phyloP scores from a whole-genome alignment of 2,888 invertebrate genomes.

The Erpobdella octoculata region DNA sequence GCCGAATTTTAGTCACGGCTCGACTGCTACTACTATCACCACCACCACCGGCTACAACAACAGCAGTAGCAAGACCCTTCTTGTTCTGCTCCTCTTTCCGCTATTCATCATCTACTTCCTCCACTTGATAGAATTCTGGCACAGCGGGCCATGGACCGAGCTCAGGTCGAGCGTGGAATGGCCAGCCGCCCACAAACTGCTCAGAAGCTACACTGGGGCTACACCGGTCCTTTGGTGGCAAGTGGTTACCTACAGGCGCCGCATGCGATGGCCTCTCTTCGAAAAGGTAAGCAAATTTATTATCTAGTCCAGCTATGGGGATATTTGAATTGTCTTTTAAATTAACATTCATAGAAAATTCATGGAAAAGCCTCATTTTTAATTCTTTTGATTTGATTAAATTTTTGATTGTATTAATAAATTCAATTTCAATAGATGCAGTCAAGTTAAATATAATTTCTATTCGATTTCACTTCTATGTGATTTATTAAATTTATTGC shows the following conservation, averaged over 20 bases:
- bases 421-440: too few relatives aligned
- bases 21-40: too few relatives aligned
- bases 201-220: neutral
- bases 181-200: neutral
- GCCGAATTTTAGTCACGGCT: neutral
- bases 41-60: too few relatives aligned
- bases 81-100: neutral
- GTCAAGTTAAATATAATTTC: too few relatives aligned
- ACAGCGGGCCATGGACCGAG: constrained; percentile 5
- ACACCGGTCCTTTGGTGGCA: constrained; percentile 8
- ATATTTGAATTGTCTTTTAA: too few relatives aligned
- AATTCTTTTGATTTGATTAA: too few relatives aligned
- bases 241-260: neutral
- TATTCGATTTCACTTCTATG: too few relatives aligned
- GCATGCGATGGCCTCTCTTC: neutral
- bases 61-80: neutral
- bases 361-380: too few relatives aligned
- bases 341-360: too few relatives aligned
- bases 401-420: too few relatives aligned
- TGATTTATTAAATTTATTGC: too few relatives aligned
- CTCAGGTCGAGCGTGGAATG: neutral
- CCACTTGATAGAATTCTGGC: constrained; percentile 6
- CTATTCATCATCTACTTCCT: neutral
- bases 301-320: too few relatives aligned
- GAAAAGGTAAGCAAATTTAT: constrained; percentile 11